Percentiles rank a stretch among this genome's conserved stretches.
Conservation (phyloP, 2,113 vertebrate genomes). For the Neomonachus schauinslandi region DNA sequence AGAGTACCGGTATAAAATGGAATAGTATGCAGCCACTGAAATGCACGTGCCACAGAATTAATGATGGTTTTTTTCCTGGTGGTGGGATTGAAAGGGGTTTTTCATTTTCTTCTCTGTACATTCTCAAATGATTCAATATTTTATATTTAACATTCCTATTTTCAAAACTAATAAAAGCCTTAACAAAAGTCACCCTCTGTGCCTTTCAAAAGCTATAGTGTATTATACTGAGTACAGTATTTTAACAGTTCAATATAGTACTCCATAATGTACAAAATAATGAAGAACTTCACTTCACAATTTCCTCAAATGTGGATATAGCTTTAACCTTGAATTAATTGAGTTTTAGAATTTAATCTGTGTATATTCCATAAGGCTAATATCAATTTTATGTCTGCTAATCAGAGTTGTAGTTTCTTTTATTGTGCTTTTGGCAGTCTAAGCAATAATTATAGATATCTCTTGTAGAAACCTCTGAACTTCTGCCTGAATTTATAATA, state of each 20-base stretch:
- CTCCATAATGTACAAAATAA: conserved; percentile 27
- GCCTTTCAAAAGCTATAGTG: neutral
- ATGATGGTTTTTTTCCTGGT: neutral
- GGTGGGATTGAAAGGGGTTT: neutral
- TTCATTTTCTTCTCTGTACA: neutral
- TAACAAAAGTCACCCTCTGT: neutral
- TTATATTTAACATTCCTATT: neutral
- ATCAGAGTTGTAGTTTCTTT: neutral
- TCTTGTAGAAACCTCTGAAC: conserved; percentile 50
- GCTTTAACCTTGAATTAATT: conserved; percentile 71
- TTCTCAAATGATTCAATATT: neutral
- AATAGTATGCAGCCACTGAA: neutral
- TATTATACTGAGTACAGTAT: neutral
- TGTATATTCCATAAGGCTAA: conserved; percentile 61
- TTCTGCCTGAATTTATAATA: neutral
- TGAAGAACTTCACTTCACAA: neutral
- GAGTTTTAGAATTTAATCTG: conserved; percentile 71
- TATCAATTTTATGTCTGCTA: conserved; percentile 34
- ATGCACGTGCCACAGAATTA: neutral
- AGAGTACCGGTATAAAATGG: neutral
- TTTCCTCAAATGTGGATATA: conserved; percentile 23
- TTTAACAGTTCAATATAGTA: neutral
- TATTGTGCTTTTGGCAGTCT: conserved; percentile 40
- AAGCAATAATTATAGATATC: conserved; percentile 44
- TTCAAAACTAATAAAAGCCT: neutral